Evolutionary conservation across 2,797 vertebrate species (phyloP), one percentile per base, ranked within the genome.

Genomic region (Rhinella marina): DNA sequence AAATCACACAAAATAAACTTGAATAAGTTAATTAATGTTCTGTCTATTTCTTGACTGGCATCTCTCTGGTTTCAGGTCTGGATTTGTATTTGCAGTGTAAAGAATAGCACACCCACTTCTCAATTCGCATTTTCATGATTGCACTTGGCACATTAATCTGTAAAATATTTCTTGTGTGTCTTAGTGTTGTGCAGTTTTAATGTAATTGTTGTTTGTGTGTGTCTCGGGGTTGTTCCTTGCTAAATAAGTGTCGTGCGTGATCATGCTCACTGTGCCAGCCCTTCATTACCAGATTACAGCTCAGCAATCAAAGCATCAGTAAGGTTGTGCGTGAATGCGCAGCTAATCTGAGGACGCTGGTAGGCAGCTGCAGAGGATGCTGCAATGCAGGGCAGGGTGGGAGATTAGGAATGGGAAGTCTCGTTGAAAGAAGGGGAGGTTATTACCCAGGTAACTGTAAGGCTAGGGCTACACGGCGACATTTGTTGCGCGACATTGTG

Each of bases 231-330:
- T 66, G 78, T 83, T 85, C 84, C 56, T 78, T 78, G 61, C 76
- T 86, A 86, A 86, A 83, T 86, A 81, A 83, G 78, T 89, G 88
- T 89, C 59, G 73, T 86, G 73, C 25, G 62, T 75, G 79, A 89
- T 89, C 88, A 86, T 54, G 79, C 84, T 89, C 72, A 29, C 48
- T 79, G 21, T 82, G 79, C 70, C 88, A 89, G 84, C 88, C 85
- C 23, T 68, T 89, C 80, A 89, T 89, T 89, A 89, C 25, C 88
- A 70, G 85, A 89, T 89, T 89, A 89, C 70, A 79, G 80, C 61
- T 83, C 54, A 32, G 85, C 88, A 89, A 89, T 86, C 88, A 89
- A 61, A 56, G 72, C 72, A 77, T 89, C 85, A 89, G 81, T 83
- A 57, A 77, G 79, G 52, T 54, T 82, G 82, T 80, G 75, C 13